Evolutionary conservation across 2,113 vertebrate species (phyloP).

Genomic region (Erinaceus europaeus): DNA sequence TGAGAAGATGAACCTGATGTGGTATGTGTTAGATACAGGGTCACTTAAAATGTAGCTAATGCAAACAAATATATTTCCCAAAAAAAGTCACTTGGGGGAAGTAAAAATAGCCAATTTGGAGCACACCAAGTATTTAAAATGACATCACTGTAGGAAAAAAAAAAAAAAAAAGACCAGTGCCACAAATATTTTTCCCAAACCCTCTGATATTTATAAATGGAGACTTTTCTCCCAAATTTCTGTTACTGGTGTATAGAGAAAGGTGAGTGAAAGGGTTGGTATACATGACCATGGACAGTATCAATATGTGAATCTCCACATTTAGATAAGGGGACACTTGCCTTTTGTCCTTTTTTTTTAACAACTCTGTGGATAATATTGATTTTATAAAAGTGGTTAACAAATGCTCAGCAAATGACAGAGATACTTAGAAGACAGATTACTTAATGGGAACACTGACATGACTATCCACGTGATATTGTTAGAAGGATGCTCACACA

Average conservation of each 20-base stretch:
- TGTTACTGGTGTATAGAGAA: slow-evolving; percentile 68
- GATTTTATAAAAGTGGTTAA: neutral
- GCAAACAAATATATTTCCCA: slow-evolving; percentile 86
- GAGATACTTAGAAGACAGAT: neutral
- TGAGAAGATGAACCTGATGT: slow-evolving; percentile 38
- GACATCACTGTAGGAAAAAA: slow-evolving; percentile 85
- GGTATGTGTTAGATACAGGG: slow-evolving; percentile 46
- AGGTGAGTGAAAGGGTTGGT: slow-evolving; percentile 80
- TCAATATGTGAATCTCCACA: neutral
- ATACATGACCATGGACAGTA: accelerated
- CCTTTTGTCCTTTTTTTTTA: neutral
- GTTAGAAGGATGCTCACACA: neutral
- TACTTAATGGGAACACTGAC: neutral
- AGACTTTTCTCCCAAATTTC: slow-evolving; percentile 70
- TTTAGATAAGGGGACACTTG: neutral
- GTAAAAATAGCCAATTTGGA: slow-evolving; percentile 88
- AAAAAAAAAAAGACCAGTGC: slow-evolving; percentile 77
- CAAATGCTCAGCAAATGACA: neutral
- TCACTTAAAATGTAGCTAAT: slow-evolving; percentile 82
- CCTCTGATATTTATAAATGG: slow-evolving; percentile 77
- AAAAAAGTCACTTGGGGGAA: slow-evolving; percentile 86
- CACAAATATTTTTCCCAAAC: slow-evolving; percentile 76
- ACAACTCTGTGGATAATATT: neutral
- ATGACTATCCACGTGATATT: neutral
- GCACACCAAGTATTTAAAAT: slow-evolving; percentile 86